A percentile compares a stretch with the other conserved stretches of the same genome.
These are phyloP conservation scores for Sialis lutaria DNA, from an alignment of 2,888 invertebrate genomes.

Conservation along the genomic window DNA sequence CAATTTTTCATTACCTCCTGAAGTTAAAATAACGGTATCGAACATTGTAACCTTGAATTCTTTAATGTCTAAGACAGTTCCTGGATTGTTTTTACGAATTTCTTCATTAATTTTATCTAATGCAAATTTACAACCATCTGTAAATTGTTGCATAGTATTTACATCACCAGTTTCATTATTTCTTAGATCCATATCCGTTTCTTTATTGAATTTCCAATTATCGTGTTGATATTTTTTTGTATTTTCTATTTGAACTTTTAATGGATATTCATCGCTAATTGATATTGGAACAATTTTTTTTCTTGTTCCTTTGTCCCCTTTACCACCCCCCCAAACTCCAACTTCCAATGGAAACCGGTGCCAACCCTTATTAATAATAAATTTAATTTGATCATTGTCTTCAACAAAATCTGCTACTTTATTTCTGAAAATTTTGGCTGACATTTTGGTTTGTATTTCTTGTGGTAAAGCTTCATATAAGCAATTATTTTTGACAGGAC, in stretches of 20 bases:
- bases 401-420: slow-evolving; percentile 4
- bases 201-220: neutral
- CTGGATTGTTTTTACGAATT: too few species aligned
- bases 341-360: slow-evolving; percentile 2
- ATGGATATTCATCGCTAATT: neutral
- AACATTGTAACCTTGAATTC: neutral
- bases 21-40: neutral
- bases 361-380: slow-evolving; percentile 4
- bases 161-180: too few species aligned
- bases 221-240: neutral
- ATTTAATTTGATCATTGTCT: slow-evolving; percentile 1
- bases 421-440: slow-evolving; percentile 3
- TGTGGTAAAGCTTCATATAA: slow-evolving; percentile 4
- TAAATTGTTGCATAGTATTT: neutral
- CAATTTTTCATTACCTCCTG: neutral
- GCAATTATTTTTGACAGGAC: slow-evolving; percentile 3
- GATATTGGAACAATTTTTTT: too few species aligned
- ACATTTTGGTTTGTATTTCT: slow-evolving; percentile 1
- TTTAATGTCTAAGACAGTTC: neutral
- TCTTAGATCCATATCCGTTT: neutral
- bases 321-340: neutral
- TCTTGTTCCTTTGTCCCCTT: too few species aligned
- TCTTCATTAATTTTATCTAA: neutral
- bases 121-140: neutral
- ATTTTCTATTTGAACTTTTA: neutral